These are phyloP conservation scores for Moxostoma hubbsi DNA, from an alignment of 2,797 vertebrate species.

Conservation along the genomic window DNA sequence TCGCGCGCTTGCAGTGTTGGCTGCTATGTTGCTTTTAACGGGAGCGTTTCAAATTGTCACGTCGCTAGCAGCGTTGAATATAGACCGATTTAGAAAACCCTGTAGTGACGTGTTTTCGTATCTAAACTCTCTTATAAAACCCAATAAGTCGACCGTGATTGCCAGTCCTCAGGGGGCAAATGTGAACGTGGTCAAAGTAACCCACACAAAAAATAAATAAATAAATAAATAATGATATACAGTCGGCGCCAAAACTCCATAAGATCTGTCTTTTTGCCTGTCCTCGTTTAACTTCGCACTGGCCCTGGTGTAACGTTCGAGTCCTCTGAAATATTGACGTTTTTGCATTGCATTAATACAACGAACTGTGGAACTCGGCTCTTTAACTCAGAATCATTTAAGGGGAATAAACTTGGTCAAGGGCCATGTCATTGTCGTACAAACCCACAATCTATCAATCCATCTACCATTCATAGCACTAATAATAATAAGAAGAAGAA, in stretches of 20 bases:
- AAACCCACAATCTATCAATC: slow-evolving; percentile 18
- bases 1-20: slow-evolving; percentile 36
- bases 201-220: slow-evolving; percentile 56
- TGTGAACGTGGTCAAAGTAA: slow-evolving; percentile 26
- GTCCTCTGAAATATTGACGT: slow-evolving; percentile 44
- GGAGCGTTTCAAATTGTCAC: slow-evolving; percentile 5
- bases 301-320: slow-evolving; percentile 59
- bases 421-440: slow-evolving; percentile 17
- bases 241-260: slow-evolving; percentile 87
- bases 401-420: slow-evolving; percentile 44
- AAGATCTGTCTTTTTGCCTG: slow-evolving; percentile 61
- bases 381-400: slow-evolving; percentile 21
- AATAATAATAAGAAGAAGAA: slow-evolving; percentile 42
- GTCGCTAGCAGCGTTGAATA: slow-evolving; percentile 24
- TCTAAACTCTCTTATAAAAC: neutral
- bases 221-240: slow-evolving; percentile 62
- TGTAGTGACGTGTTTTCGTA: neutral
- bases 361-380: slow-evolving; percentile 29
- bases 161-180: neutral
- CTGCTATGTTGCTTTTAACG: slow-evolving; percentile 26
- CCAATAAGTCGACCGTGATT: neutral
- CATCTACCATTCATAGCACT: neutral
- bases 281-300: slow-evolving; percentile 79
- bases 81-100: slow-evolving; percentile 12
- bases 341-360: slow-evolving; percentile 45